Evolutionary conservation across 2,797 vertebrate species (phyloP).

Genomic region (Siniperca obscura): DNA sequence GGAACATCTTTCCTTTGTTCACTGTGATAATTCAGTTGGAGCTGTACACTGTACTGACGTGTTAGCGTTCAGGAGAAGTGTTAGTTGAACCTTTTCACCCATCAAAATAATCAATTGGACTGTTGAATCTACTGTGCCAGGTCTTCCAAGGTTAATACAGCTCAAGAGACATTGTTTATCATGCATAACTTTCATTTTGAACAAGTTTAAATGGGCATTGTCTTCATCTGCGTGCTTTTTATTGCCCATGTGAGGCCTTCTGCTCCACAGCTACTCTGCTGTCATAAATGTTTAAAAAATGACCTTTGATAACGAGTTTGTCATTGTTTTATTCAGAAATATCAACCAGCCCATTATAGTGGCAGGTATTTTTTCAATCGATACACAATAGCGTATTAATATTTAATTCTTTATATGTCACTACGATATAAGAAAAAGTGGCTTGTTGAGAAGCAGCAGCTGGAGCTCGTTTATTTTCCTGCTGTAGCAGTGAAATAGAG

Average conservation of each 20-base stretch:
- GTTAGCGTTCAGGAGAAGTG: slow-evolving; percentile 48
- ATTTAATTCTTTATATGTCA: slow-evolving; percentile 88
- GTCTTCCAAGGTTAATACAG: slow-evolving; percentile 74
- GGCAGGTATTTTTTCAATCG: slow-evolving; percentile 86
- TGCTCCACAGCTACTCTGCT: slow-evolving; percentile 79
- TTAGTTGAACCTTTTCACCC: slow-evolving; percentile 59
- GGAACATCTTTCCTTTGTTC: slow-evolving; percentile 44
- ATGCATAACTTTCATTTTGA: slow-evolving; percentile 73
- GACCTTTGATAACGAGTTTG: slow-evolving; percentile 89
- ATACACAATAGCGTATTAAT: slow-evolving; percentile 87
- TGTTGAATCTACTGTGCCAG: slow-evolving; percentile 56
- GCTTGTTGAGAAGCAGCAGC: slow-evolving; percentile 76
- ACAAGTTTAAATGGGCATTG: slow-evolving; percentile 74
- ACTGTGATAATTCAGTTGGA: slow-evolving; percentile 30
- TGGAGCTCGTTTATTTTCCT: slow-evolving; percentile 79
- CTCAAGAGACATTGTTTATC: slow-evolving; percentile 76
- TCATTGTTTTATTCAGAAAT: slow-evolving; percentile 90
- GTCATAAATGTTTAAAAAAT: slow-evolving; percentile 90
- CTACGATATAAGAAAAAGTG: slow-evolving; percentile 76
- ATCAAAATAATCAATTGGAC: slow-evolving; percentile 74
- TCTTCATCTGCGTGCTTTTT: slow-evolving; percentile 78
- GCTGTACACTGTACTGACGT: slow-evolving; percentile 17
- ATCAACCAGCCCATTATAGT: slow-evolving; percentile 86
- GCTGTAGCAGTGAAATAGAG: slow-evolving; percentile 54
- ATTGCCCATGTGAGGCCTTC: slow-evolving; percentile 75